Base-by-base conservation (phyloP, 2,797 vertebrate species). In the Ctenopoma multispine region DNA sequence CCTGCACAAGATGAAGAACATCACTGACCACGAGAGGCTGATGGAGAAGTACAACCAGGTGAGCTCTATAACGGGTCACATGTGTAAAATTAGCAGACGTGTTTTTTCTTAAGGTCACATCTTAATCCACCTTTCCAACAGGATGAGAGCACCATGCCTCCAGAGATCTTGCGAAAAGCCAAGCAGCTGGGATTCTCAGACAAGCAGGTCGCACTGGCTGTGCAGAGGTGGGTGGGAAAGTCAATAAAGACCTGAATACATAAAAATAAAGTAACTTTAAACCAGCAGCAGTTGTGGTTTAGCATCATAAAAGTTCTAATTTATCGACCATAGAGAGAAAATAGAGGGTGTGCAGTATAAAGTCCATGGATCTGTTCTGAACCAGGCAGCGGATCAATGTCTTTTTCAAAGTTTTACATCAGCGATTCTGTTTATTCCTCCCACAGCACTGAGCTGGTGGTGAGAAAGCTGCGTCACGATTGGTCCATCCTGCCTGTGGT, bases 101-200 rank as follows among this genome's bases (percentile, higher is more conserved):
- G n/a, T 34, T 40, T 43, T 6, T 7, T 17, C 0, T 54, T 4
- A 3, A 0, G 18, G 1, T 44, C 2, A 0, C 41, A 64, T 56
- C 7, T 21, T 41, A n/a, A 4, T 5, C 31, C 41, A 54, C 11
- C 0, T 8, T 54, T 12, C 81, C 90, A 84, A 0, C 91, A 94
- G 71, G 90, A 94, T 13, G 95, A 94, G 89, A 94, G 88, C 55
- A 40, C 92, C 67, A 93, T 99, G 93, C 95, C 96, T 0, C 87
- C 92, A 0, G 80, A 94, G 1, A 90, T 96, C 81, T 95, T 99
- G 72, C 58, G 89, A 21, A 96, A 96, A 1, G 97, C 97, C 80
- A 99, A 99, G 83, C 95, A 97, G 91, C 94, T 99, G 0, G 97
- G 98, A 61, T 99, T 99, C 93, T 99, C 97, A 0, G 98, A 99